Percentiles rank a stretch among this genome's conserved stretches.
Evolutionary conservation across 1,140 invertebrate species (phyloP).

Genomic region (Amyelois transitella): DNA sequence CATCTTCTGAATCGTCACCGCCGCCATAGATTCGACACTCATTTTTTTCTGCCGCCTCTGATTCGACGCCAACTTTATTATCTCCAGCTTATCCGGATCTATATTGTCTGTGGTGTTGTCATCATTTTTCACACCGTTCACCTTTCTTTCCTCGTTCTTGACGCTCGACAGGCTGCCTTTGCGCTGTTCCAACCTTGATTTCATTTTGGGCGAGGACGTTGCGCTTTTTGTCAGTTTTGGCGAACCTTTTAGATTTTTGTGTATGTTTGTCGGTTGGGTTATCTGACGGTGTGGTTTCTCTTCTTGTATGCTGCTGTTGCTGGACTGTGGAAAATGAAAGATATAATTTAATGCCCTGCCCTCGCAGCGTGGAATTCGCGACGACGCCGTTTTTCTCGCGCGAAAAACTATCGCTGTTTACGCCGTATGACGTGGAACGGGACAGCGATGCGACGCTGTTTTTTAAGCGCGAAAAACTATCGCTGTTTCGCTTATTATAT

Average conservation of each 20-base stretch:
- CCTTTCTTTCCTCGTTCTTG: conserved; percentile 76
- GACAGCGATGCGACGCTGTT: no score
- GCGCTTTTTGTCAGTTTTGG: conserved; percentile 71
- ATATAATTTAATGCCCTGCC: no score
- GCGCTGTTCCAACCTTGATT: conserved; percentile 58
- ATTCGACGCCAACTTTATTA: conserved; percentile 55
- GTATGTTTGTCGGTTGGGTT: conserved; percentile 11
- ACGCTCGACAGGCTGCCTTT: conserved; percentile 66
- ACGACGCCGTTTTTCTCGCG: no score
- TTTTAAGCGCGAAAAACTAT: no score
- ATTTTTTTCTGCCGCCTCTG: conserved; percentile 57
- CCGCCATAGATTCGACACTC: conserved; percentile 74
- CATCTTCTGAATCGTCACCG: conserved; percentile 88
- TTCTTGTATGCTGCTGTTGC: conserved; percentile 50
- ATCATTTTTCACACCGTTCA: conserved; percentile 63
- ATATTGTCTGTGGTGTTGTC: conserved; percentile 43
- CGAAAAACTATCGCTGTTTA: no score
- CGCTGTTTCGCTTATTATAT: no score
- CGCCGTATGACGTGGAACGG: no score
- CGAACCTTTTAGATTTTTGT: conserved; percentile 50
- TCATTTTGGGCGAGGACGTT: conserved; percentile 67
- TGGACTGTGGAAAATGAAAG: conserved; percentile 38
- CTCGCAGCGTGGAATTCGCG: no score
- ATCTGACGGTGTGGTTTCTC: conserved; percentile 35
- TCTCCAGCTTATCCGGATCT: conserved; percentile 45